These are phyloP conservation scores for Clarias fuscus DNA, from an alignment of 2,797 vertebrate species.

Conservation along the genomic window DNA sequence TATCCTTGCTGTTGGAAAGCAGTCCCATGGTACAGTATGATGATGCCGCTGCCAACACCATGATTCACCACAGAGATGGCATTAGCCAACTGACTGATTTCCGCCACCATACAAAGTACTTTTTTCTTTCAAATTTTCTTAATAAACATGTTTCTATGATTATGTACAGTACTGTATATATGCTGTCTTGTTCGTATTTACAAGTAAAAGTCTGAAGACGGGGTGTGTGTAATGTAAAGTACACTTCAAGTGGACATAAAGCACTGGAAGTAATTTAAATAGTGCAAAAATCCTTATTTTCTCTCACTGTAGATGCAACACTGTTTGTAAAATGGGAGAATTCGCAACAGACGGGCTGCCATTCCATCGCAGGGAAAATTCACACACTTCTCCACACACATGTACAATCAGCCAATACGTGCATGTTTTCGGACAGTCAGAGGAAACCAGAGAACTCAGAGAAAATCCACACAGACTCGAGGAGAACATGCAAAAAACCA, in stretches of 20 bases:
- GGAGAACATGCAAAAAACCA: background rate
- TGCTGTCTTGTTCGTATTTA: background rate
- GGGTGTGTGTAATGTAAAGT: background rate
- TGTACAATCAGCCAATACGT: background rate
- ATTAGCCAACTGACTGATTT: background rate
- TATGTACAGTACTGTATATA: background rate
- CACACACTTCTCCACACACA: background rate
- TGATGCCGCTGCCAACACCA: background rate
- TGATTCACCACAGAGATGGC: background rate
- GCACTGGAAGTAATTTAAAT: background rate
- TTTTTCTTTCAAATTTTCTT: too few relatives aligned
- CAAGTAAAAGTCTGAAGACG: background rate
- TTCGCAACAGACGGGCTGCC: background rate
- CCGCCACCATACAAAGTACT: background rate
- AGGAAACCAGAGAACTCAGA: background rate
- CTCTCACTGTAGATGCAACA: background rate
- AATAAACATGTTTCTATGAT: background rate
- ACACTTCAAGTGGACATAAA: background rate
- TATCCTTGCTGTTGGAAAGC: background rate
- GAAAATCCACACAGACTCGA: background rate
- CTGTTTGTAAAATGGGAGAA: background rate
- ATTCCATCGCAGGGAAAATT: background rate
- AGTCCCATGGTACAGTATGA: background rate
- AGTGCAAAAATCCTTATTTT: background rate
- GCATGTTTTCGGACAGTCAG: background rate